Base-by-base conservation (phyloP, 2,797 vertebrate genomes). In the Brachymystax lenok region DNA sequence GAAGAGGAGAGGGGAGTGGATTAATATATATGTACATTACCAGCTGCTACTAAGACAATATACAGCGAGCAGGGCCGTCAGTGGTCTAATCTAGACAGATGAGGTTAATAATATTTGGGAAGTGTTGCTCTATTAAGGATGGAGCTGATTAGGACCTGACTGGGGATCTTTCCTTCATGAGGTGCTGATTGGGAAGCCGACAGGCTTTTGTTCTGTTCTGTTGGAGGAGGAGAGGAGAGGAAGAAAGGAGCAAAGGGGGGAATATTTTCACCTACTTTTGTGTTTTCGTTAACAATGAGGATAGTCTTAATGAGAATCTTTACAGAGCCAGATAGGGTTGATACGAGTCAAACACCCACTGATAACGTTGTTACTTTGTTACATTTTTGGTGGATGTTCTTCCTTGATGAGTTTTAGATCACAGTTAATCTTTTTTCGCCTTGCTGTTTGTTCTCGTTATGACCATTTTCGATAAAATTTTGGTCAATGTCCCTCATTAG, bases 61-160 rank as follows among this genome's bases (percentile, higher is more conserved):
- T 94, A 92, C 94, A 93, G 93, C 92, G 94, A 94, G 90, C 93
- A 94, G 95, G 95, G n/a, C 95, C 95, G 95, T 96, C 95, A 96
- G 93, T 94, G 93, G 59, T 94, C 92, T 96, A 96, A 97, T 97
- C 93, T 94, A 97, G 96, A 98, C 96, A 95, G 96, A 98, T 97
- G 97, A 98, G 97, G 97, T 98, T 98, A 99, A 98, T 98, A 96
- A 96, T 97, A 96, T 96, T 96, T 94, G 96, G 96, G 95, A 97
- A 97, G 95, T 95, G 95, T 93, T 94, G 95, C 95, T 97, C 96
- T 96, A 97, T 97, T 95, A 95, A 95, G 92, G 92, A 91, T 92
- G 94, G 95, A 93, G 94, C 95, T 96, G 97, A 97, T 98, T 96
- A 97, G 96, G 95, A 94, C 93, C 92, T 94, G 94, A 91, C 90